These are phyloP conservation scores for Datnioides undecimradiatus DNA, from an alignment of 2,113 vertebrate species.

Conservation along the genomic window DNA sequence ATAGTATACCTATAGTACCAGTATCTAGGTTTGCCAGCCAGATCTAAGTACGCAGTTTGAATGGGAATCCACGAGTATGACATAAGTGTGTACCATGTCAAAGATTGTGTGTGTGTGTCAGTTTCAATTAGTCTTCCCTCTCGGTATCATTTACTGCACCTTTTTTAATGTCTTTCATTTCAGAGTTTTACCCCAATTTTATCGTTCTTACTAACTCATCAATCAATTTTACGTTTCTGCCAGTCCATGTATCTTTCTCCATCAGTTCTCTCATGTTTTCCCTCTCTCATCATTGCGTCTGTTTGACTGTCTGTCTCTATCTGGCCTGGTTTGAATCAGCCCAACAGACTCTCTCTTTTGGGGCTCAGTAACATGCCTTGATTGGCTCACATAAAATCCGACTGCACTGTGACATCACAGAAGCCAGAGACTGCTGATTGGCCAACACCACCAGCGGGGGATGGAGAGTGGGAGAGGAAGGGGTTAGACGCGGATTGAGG, in stretches of 20 bases:
- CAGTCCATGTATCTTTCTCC: background rate
- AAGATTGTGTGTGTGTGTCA: background rate
- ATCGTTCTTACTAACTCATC: background rate
- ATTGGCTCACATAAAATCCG: slow-evolving; percentile 82
- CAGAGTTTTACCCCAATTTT: background rate
- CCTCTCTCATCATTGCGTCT: slow-evolving; percentile 30
- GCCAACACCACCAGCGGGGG: slow-evolving; percentile 57
- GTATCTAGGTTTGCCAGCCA: background rate
- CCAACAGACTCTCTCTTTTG: slow-evolving; percentile 71
- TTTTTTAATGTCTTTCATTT: background rate
- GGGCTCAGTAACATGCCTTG: slow-evolving; percentile 77
- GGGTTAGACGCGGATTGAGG: slow-evolving; percentile 65
- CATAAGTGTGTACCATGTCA: too few relatives aligned
- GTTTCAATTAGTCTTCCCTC: background rate
- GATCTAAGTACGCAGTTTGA: background rate
- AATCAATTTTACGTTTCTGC: background rate
- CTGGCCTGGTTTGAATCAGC: slow-evolving; percentile 79
- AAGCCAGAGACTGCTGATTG: slow-evolving; percentile 68
- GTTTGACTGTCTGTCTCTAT: slow-evolving; percentile 48
- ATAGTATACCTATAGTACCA: too few relatives aligned
- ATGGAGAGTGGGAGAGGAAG: slow-evolving; percentile 40
- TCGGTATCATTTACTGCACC: background rate
- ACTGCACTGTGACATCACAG: slow-evolving; percentile 83
- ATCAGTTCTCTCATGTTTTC: slow-evolving; percentile 41
- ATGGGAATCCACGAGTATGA: background rate